Evolutionary conservation across 2,113 vertebrate species (phyloP), one percentile per base, ranked within the genome.

Genomic region (Pampusana beccarii): DNA sequence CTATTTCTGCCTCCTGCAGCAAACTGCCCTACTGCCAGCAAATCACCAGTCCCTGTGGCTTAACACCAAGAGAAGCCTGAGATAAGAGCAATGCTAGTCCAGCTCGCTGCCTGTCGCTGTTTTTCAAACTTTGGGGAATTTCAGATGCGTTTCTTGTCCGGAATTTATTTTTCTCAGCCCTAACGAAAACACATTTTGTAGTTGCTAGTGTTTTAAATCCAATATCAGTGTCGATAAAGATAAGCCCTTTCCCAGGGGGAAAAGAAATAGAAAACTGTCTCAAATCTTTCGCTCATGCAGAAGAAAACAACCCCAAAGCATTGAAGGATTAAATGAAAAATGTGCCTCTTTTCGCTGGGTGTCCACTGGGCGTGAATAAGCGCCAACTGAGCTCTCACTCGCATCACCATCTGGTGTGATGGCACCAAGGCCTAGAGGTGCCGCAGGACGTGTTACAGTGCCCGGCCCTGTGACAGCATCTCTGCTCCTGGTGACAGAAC

Each of bases 281-380:
- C 38, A 26, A 86, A 81, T 89, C 78, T 91, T 87, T 75, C 24
- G 16, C 73, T 95, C 77, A 84, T 11, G 48, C 83, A 81, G 88
- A 92, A 91, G 73, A 87, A 95, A 95, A 87, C 65, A 93, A 88
- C 69, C 57, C 48, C 53, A 80, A 92, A 93, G 79, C 83, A 90
- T 4, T 70, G 74, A 86, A 92, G 61, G 80, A 77, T 75, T 95
- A 94, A 90, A 93, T 93, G 58, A 90, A 84, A 93, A 86, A 94
- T 61, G 58, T 51, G 93, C 50, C 36, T 78, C 36, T 85, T 44
- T 89, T 65, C 73, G 53, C 60, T 72, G 40, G 50, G 84, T 60
- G 78, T 81, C 57, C 61, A 86, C 53, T 86, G 67, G 67, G 75
- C 2, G 0, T 93, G 88, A 81, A 9, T 34, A 96, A 96, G 31